Percentiles rank a stretch among this genome's conserved stretches.
Evolutionary conservation across 2,113 vertebrate species (phyloP).

Genomic region (Brachionichthys hirsutus): DNA sequence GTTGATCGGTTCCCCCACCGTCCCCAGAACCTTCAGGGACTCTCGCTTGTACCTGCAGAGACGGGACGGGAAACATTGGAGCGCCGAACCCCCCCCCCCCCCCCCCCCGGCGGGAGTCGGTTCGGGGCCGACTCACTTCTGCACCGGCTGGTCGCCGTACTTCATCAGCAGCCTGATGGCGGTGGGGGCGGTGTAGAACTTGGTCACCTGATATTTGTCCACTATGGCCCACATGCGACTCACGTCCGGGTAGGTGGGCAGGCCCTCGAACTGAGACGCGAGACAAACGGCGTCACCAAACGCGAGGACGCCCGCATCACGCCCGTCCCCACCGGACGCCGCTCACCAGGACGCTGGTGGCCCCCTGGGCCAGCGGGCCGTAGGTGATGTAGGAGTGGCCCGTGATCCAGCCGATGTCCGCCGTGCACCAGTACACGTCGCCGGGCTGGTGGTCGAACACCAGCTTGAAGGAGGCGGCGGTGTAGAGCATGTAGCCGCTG

Average conservation of each 20-base stretch:
- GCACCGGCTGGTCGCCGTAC: conserved; percentile 90
- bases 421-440: conserved; percentile 97
- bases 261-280: conserved; percentile 89
- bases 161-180: conserved; percentile 97
- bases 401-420: conserved; percentile 96
- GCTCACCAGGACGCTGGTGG: conserved; percentile 90
- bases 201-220: conserved; percentile 94
- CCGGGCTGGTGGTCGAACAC: conserved; percentile 92
- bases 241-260: conserved; percentile 90
- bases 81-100: background rate
- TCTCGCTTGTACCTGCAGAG: conserved; percentile 83
- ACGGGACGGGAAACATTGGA: background rate
- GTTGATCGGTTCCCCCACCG: conserved; percentile 96
- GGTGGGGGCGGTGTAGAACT: conserved; percentile 97
- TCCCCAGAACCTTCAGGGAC: conserved; percentile 91
- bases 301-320: too few relatives aligned
- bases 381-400: conserved; percentile 97
- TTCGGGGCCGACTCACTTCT: conserved; percentile 77
- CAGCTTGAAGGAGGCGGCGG: conserved; percentile 89
- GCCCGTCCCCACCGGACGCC: too few relatives aligned
- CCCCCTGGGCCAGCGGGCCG: conserved; percentile 92
- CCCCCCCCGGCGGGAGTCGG: background rate
- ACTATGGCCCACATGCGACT: conserved; percentile 90
- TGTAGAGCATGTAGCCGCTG: conserved; percentile 94
- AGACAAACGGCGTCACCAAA: background rate